These are phyloP conservation scores for Phlogophora meticulosa DNA, from an alignment of 2,888 invertebrate genomes.

Conservation along the genomic window DNA sequence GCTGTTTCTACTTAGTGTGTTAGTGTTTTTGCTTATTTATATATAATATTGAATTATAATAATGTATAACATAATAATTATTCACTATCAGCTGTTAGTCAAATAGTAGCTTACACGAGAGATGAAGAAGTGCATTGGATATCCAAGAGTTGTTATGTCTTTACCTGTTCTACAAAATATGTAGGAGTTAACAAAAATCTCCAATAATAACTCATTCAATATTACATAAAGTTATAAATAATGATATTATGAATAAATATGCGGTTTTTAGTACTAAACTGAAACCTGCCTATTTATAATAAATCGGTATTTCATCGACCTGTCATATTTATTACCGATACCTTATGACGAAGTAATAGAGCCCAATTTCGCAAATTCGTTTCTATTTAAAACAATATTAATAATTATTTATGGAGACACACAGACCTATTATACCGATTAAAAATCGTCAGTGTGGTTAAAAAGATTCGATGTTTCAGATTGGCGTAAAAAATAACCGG, in stretches of 20 bases:
- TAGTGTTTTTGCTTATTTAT: too few species aligned
- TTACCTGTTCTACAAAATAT: conserved; percentile 18
- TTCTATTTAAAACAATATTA: conserved; percentile 54
- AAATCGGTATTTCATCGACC: conserved; percentile 58
- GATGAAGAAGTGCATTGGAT: neutral
- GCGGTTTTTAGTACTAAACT: conserved; percentile 33
- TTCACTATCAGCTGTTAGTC: neutral
- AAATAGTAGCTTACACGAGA: neutral
- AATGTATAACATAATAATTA: neutral
- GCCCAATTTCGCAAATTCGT: conserved; percentile 33
- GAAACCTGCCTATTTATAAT: conserved; percentile 48
- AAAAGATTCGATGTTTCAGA: conserved; percentile 51
- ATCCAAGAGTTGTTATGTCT: neutral
- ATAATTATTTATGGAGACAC: conserved; percentile 64
- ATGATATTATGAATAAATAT: conserved; percentile 51
- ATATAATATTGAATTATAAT: too few species aligned
- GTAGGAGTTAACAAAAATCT: conserved; percentile 15
- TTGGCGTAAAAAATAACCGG: conserved; percentile 50
- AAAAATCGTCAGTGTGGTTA: conserved; percentile 58
- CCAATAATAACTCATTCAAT: conserved; percentile 33
- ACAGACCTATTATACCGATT: conserved; percentile 63
- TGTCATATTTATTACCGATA: conserved; percentile 38
- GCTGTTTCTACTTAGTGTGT: too few species aligned
- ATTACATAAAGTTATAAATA: conserved; percentile 55
- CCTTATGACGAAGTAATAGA: conserved; percentile 48